These are phyloP conservation scores for Cephus pulcher DNA, from an alignment of 2,888 invertebrate genomes.

Conservation along the genomic window DNA sequence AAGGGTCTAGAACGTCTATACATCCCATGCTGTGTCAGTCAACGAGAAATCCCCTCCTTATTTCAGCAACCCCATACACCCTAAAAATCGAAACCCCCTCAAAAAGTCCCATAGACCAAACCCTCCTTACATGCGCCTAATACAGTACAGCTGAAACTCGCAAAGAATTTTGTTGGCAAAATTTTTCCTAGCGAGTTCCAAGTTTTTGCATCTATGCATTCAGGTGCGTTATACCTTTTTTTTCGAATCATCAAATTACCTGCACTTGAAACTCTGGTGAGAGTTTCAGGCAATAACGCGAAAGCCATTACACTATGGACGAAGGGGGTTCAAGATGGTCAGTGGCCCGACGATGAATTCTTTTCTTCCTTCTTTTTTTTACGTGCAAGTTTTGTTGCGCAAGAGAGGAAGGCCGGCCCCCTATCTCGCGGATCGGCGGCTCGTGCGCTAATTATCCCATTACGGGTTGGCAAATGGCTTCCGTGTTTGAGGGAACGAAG, in stretches of 20 bases:
- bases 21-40: slow-evolving; percentile 25
- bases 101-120: slow-evolving; percentile 26
- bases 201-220: not conserved
- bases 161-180: not conserved
- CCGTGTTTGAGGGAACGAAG: slow-evolving; percentile 37
- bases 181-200: not conserved
- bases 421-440: slow-evolving; percentile 54
- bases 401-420: slow-evolving; percentile 28
- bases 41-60: slow-evolving; percentile 13
- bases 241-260: not conserved
- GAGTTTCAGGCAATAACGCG: not conserved
- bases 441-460: slow-evolving; percentile 61
- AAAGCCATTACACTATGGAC: not conserved
- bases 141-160: not conserved
- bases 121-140: slow-evolving; percentile 17
- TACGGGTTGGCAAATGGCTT: slow-evolving; percentile 60
- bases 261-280: not conserved
- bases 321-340: not conserved
- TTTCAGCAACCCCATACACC: not conserved
- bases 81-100: slow-evolving; percentile 14
- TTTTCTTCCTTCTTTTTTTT: not conserved
- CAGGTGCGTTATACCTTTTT: not conserved
- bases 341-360: not conserved
- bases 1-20: slow-evolving; percentile 24
- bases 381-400: not conserved